Evolutionary conservation across 2,888 invertebrate species (phyloP), one percentile per base, ranked within the genome.

Genomic region (Synergus gifuensis): DNA sequence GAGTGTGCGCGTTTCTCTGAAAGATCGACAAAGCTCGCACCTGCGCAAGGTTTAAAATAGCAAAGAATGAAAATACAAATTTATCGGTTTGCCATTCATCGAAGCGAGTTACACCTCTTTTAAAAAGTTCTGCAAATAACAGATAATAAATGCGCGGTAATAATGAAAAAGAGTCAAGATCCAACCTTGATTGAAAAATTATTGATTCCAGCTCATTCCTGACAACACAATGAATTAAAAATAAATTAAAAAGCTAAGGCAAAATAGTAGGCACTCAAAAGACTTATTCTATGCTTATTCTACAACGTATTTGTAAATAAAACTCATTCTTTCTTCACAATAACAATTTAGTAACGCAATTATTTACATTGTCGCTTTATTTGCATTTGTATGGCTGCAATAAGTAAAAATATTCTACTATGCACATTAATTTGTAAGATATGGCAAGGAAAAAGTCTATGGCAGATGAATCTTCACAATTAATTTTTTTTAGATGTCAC

Each of bases 361-460:
- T 49, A 69, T 73, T 73, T 54, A 54, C 36, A 40, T 28, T 8
- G 49, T 36, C 11, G 49, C 28, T 54, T 69, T 54, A 69, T 73
- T 36, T 54, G 2, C 22, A 28, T 22, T 73, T 28, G 16, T 36
- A 73, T 73, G 73, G 73, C 73, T 54, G 54, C 73, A 54, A 69
- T n/a, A 73, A 54, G 73, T 73, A 36, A 73, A 66, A 73, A 73
- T 67, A 67, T 67, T 67, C 28, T 73, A 73, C 54, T 16, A 49
- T 69, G 69, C 69, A 28, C 46, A 49, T 14, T 14, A 49, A 14
- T 46, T 69, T 12, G 28, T 22, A 8, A 49, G 28, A 36, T n/a
- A 46, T 49, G 22, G 49, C 54, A 28, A 73, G 36, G 5, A 5
- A 16, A 73, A 40, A 54, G 8, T 54, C 42, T n/a, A 42, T 40